Conservation (phyloP, 2,797 vertebrate species). For the Pangasius sanitwongsei region DNA sequence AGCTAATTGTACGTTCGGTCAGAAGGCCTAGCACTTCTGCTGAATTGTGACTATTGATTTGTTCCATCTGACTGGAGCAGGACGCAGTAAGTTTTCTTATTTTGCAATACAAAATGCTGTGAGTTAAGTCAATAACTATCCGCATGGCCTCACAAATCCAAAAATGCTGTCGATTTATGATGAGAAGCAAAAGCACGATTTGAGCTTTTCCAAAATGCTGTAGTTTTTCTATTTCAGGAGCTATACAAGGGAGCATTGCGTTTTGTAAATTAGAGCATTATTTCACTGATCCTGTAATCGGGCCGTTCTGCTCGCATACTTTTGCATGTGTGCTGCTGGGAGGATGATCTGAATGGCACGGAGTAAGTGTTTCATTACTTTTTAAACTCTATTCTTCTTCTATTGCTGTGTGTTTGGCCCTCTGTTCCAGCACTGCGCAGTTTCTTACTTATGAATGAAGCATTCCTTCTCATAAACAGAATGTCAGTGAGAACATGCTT, state of each 20-base stretch:
- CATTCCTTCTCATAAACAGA: neutral
- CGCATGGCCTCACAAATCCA: slow-evolving; percentile 26
- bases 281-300: slow-evolving; percentile 7
- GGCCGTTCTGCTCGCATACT: slow-evolving; percentile 34
- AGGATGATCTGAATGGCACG: slow-evolving; percentile 31
- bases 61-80: neutral
- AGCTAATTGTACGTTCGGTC: neutral
- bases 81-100: neutral
- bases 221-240: slow-evolving; percentile 24
- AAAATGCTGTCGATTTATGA: slow-evolving; percentile 24
- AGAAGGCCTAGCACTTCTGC: neutral
- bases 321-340: slow-evolving; percentile 34
- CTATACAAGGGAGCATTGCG: neutral
- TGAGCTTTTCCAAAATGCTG: slow-evolving; percentile 31
- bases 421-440: slow-evolving; percentile 7
- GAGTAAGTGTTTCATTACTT: slow-evolving; percentile 13
- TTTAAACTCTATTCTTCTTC: slow-evolving; percentile 22
- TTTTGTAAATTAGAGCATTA: slow-evolving; percentile 33
- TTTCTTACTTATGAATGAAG: neutral
- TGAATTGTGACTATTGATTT: slow-evolving; percentile 9
- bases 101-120: slow-evolving; percentile 21
- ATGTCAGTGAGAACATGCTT: neutral
- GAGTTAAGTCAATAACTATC: neutral
- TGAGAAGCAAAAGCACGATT: neutral
- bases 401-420: slow-evolving; percentile 7